Evolutionary conservation across 2,113 vertebrate genomes (phyloP).

Genomic region (Turnix velox): DNA sequence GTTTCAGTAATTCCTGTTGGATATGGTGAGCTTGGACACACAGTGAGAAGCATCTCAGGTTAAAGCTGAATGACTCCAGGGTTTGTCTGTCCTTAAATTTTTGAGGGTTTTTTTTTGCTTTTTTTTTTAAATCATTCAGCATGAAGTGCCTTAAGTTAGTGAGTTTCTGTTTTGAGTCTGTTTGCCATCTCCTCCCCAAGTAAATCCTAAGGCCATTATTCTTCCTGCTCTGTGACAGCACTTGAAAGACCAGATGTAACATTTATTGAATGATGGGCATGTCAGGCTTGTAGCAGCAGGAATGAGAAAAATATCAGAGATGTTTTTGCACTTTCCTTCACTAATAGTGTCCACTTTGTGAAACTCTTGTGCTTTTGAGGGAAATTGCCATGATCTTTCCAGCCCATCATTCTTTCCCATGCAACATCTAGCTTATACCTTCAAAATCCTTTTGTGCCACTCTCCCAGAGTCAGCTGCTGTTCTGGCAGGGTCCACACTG

Average conservation of each 20-base stretch:
- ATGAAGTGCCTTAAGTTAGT: neutral
- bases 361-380: neutral
- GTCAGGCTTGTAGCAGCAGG: neutral
- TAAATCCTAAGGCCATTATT: neutral
- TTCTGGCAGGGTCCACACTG: neutral
- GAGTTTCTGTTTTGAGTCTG: neutral
- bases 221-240: neutral
- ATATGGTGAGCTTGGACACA: neutral
- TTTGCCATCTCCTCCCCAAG: neutral
- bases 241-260: neutral
- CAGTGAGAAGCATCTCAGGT: neutral
- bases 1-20: neutral
- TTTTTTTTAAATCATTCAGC: too few species aligned
- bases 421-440: neutral
- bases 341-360: neutral
- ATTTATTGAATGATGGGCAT: rapidly evolving
- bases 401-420: neutral
- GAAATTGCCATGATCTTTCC: neutral
- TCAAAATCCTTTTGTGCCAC: neutral
- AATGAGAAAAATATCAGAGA: neutral
- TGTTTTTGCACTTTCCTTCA: neutral
- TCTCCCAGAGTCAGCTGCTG: neutral
- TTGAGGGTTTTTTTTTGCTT: neutral
- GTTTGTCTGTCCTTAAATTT: neutral
- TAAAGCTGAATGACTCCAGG: neutral